A percentile compares a stretch with the other conserved stretches of the same genome.
Evolutionary conservation across 2,113 vertebrate species (phyloP).

Genomic region (Mus musculus): GRCm39 chr9:120877001-120877500

Average conservation of each 20-base stretch:
- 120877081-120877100: not conserved
- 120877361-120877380: not conserved
- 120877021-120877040: not conserved
- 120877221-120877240: not conserved
- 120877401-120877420: not conserved
- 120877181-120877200: not conserved
- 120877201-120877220: not conserved
- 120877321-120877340: not conserved
- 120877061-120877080: not conserved
- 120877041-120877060: not conserved
- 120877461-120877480: not conserved
- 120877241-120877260: not conserved
- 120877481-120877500: not conserved
- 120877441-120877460: not conserved
- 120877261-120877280: not conserved
- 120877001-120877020: not conserved
- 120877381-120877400: not conserved
- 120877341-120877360: not conserved
- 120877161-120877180: not conserved
- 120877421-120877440: not conserved
- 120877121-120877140: not conserved
- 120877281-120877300: not conserved
- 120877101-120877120: not conserved
- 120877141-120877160: not conserved
- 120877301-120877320: not conserved